Evolutionary conservation across 2,888 invertebrate genomes (phyloP), one percentile per base, ranked within the genome.

Genomic region (Pammene aurita): DNA sequence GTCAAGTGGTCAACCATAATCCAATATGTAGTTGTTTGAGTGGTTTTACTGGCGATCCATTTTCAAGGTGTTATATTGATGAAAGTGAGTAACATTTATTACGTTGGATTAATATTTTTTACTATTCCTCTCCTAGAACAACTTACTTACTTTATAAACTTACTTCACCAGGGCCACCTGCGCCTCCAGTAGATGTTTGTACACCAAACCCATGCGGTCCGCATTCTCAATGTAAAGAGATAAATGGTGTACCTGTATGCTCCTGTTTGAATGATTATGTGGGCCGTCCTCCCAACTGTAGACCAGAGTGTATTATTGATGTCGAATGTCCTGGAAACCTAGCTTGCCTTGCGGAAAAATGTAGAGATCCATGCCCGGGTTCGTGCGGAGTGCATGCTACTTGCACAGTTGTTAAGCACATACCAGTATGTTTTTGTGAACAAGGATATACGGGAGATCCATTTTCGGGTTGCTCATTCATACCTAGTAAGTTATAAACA

Each of bases 1-100:
- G 97, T 82, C 95, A 95, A 90, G 96, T 96, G 62, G 94, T 96
- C 58, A 95, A 96, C 80, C 97, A 97, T 83, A 96, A 95, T 81
- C 96, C 96, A 5, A 94, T 96, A 77, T 96, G 96, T 86, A 95
- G 95, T 82, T 97, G 96, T 80, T 91, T 94, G 46, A 88, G 88
- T 61, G 94, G 94, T 67, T 95, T 94, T 77, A 93, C 94, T 44
- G 97, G 97, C 63, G 96, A 97, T 93, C 96, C 96, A 18, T 96
- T 96, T 80, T 93, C 94, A 76, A 94, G 95, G 86, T 96, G 96
- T 87, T 87, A 90, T 77, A 81, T 89, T 79, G 93, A 94, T 82
- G 93, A 94, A 88, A 93, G 95, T 95, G 94, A 94, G 94, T 92
- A 44, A 44, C 18, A 10, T 79, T 74, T 62, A 67, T 71, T 72